Evolutionary conservation across 2,113 vertebrate genomes (phyloP).

Genomic region (Chloropsis cyanopogon): DNA sequence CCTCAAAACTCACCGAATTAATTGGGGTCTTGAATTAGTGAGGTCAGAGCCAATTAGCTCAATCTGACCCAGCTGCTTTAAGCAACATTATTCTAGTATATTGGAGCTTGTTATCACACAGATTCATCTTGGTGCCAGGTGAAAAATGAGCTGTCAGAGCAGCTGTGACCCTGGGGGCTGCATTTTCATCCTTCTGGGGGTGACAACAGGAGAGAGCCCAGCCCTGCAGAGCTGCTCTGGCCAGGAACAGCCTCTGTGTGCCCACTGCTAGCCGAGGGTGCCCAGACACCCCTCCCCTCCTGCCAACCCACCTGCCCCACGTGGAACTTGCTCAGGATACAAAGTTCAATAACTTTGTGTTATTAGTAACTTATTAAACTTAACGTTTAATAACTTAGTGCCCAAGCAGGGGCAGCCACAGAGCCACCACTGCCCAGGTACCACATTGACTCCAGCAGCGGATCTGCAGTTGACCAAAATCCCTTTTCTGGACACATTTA

Average conservation of each 20-base stretch:
- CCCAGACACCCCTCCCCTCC: not conserved
- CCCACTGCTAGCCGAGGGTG: not conserved
- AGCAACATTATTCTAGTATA: not conserved
- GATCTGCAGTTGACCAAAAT: not conserved
- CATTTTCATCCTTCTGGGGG: not conserved
- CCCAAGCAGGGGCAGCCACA: not conserved
- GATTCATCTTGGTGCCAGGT: not conserved
- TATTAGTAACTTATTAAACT: not conserved
- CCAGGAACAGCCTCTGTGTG: not conserved
- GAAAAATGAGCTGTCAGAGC: not conserved
- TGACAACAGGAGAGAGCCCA: not conserved
- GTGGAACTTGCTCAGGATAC: not conserved
- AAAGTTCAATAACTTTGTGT: not conserved
- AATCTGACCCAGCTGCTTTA: not conserved
- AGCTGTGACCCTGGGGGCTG: not conserved
- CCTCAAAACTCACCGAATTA: not conserved
- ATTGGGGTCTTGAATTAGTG: not conserved
- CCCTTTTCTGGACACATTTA: not conserved
- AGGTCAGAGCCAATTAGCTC: conserved; percentile 3
- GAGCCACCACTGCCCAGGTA: not conserved
- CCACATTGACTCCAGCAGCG: rapidly evolving
- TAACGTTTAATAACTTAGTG: not conserved
- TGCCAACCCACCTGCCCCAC: not conserved
- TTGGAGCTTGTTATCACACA: not conserved
- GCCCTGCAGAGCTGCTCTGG: not conserved